A percentile compares a stretch with the other conserved stretches of the same genome.
Conservation (phyloP, 2,113 vertebrate species). For the Anoplopoma fimbria region DNA sequence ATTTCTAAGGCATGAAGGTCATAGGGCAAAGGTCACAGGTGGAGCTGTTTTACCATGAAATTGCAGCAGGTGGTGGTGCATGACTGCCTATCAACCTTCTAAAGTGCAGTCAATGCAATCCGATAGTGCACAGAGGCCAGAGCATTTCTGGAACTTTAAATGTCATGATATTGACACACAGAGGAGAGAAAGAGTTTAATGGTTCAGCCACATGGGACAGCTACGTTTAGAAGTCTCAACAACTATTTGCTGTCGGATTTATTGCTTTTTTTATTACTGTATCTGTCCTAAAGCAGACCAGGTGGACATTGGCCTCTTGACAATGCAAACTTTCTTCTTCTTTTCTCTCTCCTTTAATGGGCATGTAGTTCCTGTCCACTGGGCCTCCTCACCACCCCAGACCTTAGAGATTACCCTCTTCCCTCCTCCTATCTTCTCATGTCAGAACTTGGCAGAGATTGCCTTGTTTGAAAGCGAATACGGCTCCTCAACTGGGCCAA, state of each 20-base stretch:
- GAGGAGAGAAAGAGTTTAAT: neutral
- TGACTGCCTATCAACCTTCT: neutral
- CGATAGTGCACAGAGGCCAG: neutral
- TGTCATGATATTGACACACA: neutral
- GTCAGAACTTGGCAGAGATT: slow-evolving; percentile 77
- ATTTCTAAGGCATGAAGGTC: slow-evolving; percentile 18
- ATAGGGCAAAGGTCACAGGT: slow-evolving; percentile 69
- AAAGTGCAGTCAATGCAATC: neutral
- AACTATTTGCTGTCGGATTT: neutral
- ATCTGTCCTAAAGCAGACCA: neutral
- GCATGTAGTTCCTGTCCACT: slow-evolving; percentile 45
- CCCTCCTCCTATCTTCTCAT: slow-evolving; percentile 31
- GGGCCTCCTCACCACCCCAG: slow-evolving; percentile 42
- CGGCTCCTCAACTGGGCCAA: slow-evolving; percentile 77
- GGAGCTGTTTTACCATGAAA: slow-evolving; percentile 17
- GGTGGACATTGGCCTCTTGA: neutral
- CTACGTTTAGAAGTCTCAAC: neutral
- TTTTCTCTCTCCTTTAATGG: slow-evolving; percentile 58
- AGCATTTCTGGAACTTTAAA: neutral
- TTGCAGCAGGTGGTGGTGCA: slow-evolving; percentile 54
- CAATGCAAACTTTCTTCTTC: neutral
- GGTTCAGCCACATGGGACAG: neutral
- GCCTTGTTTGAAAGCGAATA: slow-evolving; percentile 81
- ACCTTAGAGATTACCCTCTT: slow-evolving; percentile 35
- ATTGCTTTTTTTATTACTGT: neutral